Evolutionary conservation across 2,888 invertebrate genomes (phyloP).

Genomic region (Acronicta aceris): DNA sequence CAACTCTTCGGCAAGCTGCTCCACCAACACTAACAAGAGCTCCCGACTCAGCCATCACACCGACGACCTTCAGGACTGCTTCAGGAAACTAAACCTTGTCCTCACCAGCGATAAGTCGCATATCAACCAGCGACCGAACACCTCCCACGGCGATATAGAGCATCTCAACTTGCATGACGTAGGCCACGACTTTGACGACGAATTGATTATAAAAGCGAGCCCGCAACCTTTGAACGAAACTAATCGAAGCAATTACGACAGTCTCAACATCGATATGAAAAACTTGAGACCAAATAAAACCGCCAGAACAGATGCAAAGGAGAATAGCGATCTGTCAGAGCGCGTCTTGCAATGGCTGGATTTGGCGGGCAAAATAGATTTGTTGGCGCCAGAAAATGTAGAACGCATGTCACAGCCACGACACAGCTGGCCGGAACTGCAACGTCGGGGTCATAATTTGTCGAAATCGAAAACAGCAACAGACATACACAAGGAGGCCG

Average conservation of each 20-base stretch:
- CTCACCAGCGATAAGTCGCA: constrained; percentile 73
- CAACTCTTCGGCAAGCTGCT: constrained; percentile 74
- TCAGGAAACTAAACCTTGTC: constrained; percentile 75
- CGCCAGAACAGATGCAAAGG: constrained; percentile 72
- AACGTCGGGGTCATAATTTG: constrained; percentile 70
- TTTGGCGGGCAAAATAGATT: constrained; percentile 90
- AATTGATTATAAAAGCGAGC: constrained; percentile 69
- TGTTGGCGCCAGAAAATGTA: constrained; percentile 74
- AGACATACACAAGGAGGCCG: constrained; percentile 74
- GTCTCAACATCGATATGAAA: constrained; percentile 72
- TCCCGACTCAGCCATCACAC: constrained; percentile 71
- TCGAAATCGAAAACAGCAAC: constrained; percentile 78
- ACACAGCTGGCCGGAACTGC: constrained; percentile 84
- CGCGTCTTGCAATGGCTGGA: constrained; percentile 95
- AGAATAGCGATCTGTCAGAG: constrained; percentile 89
- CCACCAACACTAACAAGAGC: constrained; percentile 56
- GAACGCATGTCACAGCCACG: constrained; percentile 80
- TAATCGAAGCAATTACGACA: constrained; percentile 63
- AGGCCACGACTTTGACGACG: constrained; percentile 73
- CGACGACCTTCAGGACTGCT: constrained; percentile 67
- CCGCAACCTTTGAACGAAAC: constrained; percentile 72
- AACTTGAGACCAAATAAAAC: constrained; percentile 78
- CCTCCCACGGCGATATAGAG: constrained; percentile 68
- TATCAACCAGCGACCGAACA: constrained; percentile 62
- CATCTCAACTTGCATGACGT: constrained; percentile 75